Conservation (phyloP, 2,113 vertebrate species). For the Dicaeum eximium region DNA sequence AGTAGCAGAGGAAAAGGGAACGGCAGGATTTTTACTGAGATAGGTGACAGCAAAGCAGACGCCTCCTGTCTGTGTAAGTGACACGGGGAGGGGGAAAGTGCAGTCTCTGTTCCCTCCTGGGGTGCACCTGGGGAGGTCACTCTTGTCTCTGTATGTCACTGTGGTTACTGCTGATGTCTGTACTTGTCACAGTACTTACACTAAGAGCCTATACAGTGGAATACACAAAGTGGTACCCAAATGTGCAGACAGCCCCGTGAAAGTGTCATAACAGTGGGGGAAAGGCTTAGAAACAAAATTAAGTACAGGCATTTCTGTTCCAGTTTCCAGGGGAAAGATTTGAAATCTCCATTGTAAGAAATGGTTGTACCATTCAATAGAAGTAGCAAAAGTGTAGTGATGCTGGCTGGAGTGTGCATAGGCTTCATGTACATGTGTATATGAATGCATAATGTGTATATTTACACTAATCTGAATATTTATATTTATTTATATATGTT, state of each 20-base stretch:
- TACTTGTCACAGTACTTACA: not conserved
- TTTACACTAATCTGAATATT: not conserved
- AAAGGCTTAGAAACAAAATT: not conserved
- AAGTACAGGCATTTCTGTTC: not conserved
- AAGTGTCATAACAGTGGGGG: not conserved
- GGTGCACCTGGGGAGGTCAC: not conserved
- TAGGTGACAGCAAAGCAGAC: not conserved
- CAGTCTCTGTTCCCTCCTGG: not conserved
- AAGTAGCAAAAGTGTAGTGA: not conserved
- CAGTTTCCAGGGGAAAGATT: not conserved
- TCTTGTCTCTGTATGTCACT: rapidly evolving
- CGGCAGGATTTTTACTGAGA: not conserved
- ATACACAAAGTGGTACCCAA: not conserved
- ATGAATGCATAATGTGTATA: not conserved
- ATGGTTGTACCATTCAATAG: rapidly evolving
- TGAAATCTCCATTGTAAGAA: not conserved
- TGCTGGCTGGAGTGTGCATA: not conserved
- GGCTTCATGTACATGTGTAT: not conserved
- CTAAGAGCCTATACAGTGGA: not conserved
- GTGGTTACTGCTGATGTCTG: not conserved
- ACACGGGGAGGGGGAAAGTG: not conserved
- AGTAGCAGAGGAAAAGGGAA: not conserved
- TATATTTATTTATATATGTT: not conserved
- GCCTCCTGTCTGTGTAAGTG: not conserved
- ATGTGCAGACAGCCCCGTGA: rapidly evolving